A percentile compares a stretch with the other conserved stretches of the same genome.
phyloP scores from a whole-genome alignment of 1,140 invertebrate species.

The Formica selysi region DNA sequence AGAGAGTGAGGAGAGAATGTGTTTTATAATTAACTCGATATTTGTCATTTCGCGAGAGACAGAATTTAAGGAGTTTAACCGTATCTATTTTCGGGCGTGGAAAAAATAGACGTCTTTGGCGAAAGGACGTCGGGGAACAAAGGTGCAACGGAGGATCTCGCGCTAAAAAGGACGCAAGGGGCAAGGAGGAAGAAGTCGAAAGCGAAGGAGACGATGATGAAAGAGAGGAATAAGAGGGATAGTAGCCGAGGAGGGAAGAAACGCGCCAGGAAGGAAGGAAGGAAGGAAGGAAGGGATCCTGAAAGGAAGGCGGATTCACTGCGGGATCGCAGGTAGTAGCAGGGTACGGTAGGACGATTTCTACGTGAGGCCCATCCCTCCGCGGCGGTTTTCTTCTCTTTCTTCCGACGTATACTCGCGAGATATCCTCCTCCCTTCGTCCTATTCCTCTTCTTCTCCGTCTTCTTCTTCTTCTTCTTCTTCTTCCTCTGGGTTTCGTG shows the following conservation, averaged over 20 bases:
- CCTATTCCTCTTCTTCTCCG: conserved; percentile 27
- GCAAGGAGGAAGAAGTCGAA: conserved; percentile 1
- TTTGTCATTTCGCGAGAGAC: not conserved
- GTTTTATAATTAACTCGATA: not conserved
- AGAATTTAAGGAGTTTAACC: conserved; percentile 23
- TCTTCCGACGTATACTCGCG: conserved; percentile 66
- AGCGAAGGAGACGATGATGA: conserved; percentile 30
- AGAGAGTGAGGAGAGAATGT: not conserved
- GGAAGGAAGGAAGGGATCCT: conserved; percentile 75
- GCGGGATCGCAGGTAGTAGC: conserved; percentile 78
- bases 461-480: conserved; percentile 53
- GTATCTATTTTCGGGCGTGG: conserved; percentile 4
- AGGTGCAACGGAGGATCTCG: not conserved
- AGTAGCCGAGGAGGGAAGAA: conserved; percentile 66
- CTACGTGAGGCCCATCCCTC: conserved; percentile 75
- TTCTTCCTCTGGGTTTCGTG: conserved; percentile 77
- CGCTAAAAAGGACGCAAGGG: not conserved
- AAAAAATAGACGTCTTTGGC: conserved; percentile 19
- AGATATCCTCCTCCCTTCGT: conserved; percentile 32
- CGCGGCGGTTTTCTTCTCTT: conserved; percentile 72
- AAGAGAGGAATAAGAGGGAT: conserved; percentile 24
- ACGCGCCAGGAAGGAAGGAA: conserved; percentile 64
- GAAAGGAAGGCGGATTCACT: conserved; percentile 76
- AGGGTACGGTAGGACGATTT: conserved; percentile 75
- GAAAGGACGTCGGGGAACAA: conserved; percentile 22